A percentile compares a stretch with the other conserved stretches of the same genome.
These are phyloP conservation scores for Acholoe squamosa DNA, from an alignment of 2,888 invertebrate genomes.

Conservation along the genomic window DNA sequence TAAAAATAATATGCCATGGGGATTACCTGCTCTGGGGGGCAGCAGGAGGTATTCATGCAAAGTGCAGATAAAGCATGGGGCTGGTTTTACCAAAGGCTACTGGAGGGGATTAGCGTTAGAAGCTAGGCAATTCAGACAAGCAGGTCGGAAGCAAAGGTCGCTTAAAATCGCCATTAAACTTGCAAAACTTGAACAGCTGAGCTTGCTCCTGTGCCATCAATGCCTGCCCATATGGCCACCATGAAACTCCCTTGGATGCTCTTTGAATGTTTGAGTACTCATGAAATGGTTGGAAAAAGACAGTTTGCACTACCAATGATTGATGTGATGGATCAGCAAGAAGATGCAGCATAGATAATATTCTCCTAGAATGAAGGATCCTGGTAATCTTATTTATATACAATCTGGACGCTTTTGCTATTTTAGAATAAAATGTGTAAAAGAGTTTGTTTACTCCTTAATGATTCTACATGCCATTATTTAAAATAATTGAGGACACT, in stretches of 20 bases:
- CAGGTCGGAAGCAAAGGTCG: neutral
- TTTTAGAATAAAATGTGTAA: no score
- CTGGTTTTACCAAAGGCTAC: neutral
- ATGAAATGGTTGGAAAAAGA: no score
- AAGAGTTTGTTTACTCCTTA: no score
- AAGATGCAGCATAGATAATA: no score
- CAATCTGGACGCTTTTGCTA: no score
- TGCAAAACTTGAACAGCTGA: neutral
- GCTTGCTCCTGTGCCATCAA: neutral
- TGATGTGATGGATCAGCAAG: no score
- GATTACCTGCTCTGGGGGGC: neutral
- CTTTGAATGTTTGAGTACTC: no score
- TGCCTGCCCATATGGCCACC: neutral
- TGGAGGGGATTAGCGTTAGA: neutral
- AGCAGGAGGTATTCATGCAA: neutral
- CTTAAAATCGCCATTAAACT: slow-evolving; percentile 11
- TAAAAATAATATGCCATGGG: neutral
- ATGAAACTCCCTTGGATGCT: neutral
- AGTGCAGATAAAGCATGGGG: neutral
- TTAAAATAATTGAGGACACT: no score
- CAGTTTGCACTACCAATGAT: no score
- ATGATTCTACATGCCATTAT: no score
- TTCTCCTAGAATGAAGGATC: no score
- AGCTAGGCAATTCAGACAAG: neutral
- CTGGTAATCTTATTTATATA: no score